Base-by-base conservation (phyloP, 2,888 invertebrate species). In the Bellardia bayeri region DNA sequence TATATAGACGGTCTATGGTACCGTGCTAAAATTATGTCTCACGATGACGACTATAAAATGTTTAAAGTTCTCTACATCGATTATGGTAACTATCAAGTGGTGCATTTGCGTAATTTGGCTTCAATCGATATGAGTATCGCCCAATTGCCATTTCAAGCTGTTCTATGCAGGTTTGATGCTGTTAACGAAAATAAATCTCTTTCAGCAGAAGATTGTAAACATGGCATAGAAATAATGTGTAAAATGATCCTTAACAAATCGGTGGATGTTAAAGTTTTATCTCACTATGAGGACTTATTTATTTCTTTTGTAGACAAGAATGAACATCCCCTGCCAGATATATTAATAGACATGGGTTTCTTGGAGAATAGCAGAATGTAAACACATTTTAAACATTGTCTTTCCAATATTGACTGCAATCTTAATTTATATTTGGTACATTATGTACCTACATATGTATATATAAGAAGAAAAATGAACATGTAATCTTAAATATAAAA, bases 41-140 rank as follows among this genome's bases (percentile, higher is more conserved):
- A 90, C 45, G 89, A 89, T n/a, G 90, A 91, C 3, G 88, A 88
- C 14, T 87, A 84, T 33, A 89, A 86, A 3, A 78, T 90, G 1
- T 91, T 90, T 71, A 90, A 91, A 72, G 92, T 93, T 1, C 92
- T 93, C 33, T 93, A 91, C 87, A 89, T 93, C 0, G 93, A 93
- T 78, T 93, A 92, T 87, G 93, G 93, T 2, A 93, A 93, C 80
- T 90, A 90, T 0, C 90, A 91, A 56, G 85, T 91, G 37, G 91
- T 93, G 0, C 79, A 84, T 3, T 63, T 92, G 0, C 45, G 83
- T 0, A 85, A 90, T 13, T 81, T 93, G 16, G 91, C 91, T 0
- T 88, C 89, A 2, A 92, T 93, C 84, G 90, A 91, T 8, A 78
- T 85, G 63, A 89, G 75, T 37, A 90, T 88, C 2, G 90, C 91